These are phyloP conservation scores for Acridotheres tristis DNA, from an alignment of 2,797 vertebrate species.

Conservation along the genomic window DNA sequence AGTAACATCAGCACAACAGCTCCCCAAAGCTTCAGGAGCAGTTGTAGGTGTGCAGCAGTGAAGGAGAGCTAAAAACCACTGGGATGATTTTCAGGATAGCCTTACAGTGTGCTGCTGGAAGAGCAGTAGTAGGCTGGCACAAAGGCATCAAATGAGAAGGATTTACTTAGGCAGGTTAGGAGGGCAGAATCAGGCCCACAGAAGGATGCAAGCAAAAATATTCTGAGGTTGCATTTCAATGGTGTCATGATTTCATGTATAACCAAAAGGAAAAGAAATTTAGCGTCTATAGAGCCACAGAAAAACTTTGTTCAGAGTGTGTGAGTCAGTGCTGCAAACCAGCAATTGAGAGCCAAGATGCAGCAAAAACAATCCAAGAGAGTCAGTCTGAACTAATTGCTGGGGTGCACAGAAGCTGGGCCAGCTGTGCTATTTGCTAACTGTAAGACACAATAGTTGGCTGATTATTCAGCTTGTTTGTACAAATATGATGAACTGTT, in stretches of 20 bases:
- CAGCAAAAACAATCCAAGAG: background rate
- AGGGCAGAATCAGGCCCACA: background rate
- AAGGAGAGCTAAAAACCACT: background rate
- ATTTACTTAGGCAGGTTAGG: background rate
- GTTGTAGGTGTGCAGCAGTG: background rate
- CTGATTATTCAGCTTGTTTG: constrained; percentile 38
- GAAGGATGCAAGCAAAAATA: background rate
- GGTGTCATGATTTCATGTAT: background rate
- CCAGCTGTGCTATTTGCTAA: constrained; percentile 40
- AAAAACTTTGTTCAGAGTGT: background rate
- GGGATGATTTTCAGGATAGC: background rate
- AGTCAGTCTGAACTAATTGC: background rate
- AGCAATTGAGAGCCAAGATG: background rate
- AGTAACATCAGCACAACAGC: background rate
- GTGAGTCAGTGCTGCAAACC: background rate
- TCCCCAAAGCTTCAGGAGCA: background rate
- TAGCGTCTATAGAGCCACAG: background rate
- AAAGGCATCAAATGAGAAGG: background rate
- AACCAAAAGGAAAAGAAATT: background rate
- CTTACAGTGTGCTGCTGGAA: background rate
- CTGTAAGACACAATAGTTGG: background rate
- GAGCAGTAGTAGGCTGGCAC: background rate
- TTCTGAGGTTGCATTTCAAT: background rate
- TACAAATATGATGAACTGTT: background rate
- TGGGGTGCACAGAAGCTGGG: background rate